These are phyloP conservation scores for Diplazon laetatorius DNA, from an alignment of 2,888 invertebrate genomes.

Conservation along the genomic window DNA sequence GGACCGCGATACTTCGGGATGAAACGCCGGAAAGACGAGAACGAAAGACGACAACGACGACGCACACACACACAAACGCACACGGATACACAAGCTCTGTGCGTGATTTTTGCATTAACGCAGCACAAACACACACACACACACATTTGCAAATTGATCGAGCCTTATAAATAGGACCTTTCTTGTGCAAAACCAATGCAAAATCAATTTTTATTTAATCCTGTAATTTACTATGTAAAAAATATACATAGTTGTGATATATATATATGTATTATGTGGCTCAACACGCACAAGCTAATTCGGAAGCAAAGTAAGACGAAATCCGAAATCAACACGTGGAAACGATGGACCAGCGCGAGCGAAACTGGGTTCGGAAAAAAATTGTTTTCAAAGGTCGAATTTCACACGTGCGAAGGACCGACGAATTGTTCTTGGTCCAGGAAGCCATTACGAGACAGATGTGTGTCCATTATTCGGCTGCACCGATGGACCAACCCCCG, in stretches of 20 bases:
- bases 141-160: constrained; percentile 20
- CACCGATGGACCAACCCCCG: background rate
- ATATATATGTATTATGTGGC: no score
- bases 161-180: constrained; percentile 43
- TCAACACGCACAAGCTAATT: no score
- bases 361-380: background rate
- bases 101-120: constrained; percentile 25
- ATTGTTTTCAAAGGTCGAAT: constrained; percentile 34
- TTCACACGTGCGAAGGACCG: constrained; percentile 9
- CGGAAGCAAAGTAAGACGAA: background rate
- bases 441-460: constrained; percentile 27
- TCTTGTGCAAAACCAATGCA: constrained; percentile 69
- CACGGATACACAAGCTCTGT: constrained; percentile 60
- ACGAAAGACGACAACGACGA: constrained; percentile 29
- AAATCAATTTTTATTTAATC: constrained; percentile 78
- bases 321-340: background rate
- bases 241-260: no score
- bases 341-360: background rate
- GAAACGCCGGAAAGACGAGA: constrained; percentile 26
- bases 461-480: constrained; percentile 13
- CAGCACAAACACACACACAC: constrained; percentile 25
- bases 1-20: constrained; percentile 79
- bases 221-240: no score
- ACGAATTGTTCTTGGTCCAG: constrained; percentile 21
- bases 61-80: constrained; percentile 27